Evolutionary conservation across 2,888 invertebrate species (phyloP).

Genomic region (Plagiodera versicolora): DNA sequence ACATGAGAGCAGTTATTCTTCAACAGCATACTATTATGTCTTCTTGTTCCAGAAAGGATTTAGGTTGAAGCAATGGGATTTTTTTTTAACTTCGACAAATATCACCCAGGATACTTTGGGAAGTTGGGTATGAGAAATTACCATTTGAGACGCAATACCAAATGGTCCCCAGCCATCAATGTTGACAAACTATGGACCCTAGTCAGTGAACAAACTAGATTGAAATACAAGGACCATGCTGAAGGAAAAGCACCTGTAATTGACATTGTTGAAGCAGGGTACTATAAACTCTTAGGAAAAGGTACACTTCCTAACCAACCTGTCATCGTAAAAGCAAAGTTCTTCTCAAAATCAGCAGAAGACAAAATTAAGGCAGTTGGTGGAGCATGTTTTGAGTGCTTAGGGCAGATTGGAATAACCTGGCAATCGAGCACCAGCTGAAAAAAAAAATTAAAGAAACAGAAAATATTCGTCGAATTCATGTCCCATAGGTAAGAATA

Average conservation of each 20-base stretch:
- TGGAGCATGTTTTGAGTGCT: slow-evolving; percentile 94
- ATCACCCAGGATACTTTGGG: slow-evolving; percentile 99
- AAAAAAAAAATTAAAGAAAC: no score
- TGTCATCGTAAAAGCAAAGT: slow-evolving; percentile 98
- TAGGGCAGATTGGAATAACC: no score
- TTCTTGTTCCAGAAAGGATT: no score
- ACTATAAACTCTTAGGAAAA: slow-evolving; percentile 97
- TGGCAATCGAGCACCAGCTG: no score
- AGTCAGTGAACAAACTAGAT: slow-evolving; percentile 87
- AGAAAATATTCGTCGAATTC: no score
- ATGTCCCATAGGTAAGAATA: no score
- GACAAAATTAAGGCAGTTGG: slow-evolving; percentile 97
- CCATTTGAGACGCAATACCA: slow-evolving; percentile 88
- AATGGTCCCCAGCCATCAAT: slow-evolving; percentile 92
- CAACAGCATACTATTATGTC: no score
- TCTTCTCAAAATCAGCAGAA: slow-evolving; percentile 97
- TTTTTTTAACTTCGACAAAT: slow-evolving; percentile 99
- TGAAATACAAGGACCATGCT: slow-evolving; percentile 77
- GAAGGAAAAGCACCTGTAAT: slow-evolving; percentile 95
- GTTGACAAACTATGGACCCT: slow-evolving; percentile 97
- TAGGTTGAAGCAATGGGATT: no score
- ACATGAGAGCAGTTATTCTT: no score
- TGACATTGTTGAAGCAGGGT: slow-evolving; percentile 94
- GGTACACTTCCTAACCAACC: slow-evolving; percentile 96
- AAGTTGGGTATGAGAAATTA: slow-evolving; percentile 99